Evolutionary conservation across 2,888 invertebrate genomes (phyloP).

Genomic region (Drosophila koepferae): DNA sequence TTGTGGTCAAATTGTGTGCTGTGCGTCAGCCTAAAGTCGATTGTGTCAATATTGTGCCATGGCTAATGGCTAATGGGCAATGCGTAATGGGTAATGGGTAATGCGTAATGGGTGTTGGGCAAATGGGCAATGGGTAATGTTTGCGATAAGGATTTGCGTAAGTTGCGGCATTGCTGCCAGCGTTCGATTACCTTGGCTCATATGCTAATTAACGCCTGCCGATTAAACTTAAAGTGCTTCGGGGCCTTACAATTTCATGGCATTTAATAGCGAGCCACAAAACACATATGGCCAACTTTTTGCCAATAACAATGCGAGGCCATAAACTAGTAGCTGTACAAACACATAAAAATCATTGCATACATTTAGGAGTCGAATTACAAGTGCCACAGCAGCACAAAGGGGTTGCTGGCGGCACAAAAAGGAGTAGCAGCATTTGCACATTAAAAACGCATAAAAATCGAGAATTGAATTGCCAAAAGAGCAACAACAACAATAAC

Average conservation of each 20-base stretch:
- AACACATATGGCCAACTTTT: slow-evolving; percentile 44
- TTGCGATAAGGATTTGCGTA: slow-evolving; percentile 71
- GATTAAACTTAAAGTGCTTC: slow-evolving; percentile 22
- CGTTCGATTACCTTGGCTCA: slow-evolving; percentile 38
- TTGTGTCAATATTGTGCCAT: slow-evolving; percentile 77
- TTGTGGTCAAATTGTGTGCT: slow-evolving; percentile 78
- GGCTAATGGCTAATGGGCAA: slow-evolving; percentile 69
- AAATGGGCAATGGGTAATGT: slow-evolving; percentile 29
- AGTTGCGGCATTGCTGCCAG: slow-evolving; percentile 49
- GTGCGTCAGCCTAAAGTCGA: slow-evolving; percentile 78
- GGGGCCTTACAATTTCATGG: not conserved
- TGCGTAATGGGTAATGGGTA: slow-evolving; percentile 1
- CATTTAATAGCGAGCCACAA: slow-evolving; percentile 17
- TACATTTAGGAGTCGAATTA: slow-evolving; percentile 72
- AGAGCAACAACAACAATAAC: slow-evolving; percentile 23
- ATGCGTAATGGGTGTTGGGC: not conserved
- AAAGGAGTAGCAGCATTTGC: slow-evolving; percentile 72
- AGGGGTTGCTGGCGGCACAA: slow-evolving; percentile 47
- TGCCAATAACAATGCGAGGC: slow-evolving; percentile 5
- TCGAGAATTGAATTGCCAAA: slow-evolving; percentile 61
- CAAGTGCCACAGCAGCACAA: slow-evolving; percentile 36
- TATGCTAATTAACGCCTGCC: slow-evolving; percentile 65
- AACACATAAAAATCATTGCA: slow-evolving; percentile 71
- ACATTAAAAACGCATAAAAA: slow-evolving; percentile 79
- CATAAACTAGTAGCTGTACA: slow-evolving; percentile 55